Percentiles rank a stretch among this genome's conserved stretches.
phyloP scores from a whole-genome alignment of 1,140 invertebrate species.

The Lepidurus apus region DNA sequence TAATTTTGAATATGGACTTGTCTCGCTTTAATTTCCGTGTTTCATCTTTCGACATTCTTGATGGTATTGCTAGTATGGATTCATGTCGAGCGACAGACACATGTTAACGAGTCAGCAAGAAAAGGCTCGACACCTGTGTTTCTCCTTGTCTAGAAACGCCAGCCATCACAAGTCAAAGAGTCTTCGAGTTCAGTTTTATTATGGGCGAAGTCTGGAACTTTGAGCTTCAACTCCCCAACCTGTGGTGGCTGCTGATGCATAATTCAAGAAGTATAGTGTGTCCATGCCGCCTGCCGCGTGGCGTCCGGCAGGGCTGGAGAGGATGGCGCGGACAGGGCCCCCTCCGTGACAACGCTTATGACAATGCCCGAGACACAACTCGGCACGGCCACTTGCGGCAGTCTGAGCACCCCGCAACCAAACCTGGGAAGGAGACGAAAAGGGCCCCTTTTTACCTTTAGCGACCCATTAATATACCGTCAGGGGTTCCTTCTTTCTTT shows the following conservation, averaged over 20 bases:
- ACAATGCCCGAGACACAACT: constrained; percentile 14
- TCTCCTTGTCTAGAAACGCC: neutral
- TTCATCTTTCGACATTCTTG: too few species aligned
- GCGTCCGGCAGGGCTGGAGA: constrained; percentile 4
- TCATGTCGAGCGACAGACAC: too few species aligned
- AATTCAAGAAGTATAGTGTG: neutral
- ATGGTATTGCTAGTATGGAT: too few species aligned
- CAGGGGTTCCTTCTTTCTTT: neutral
- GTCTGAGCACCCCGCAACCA: neutral
- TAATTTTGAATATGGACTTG: too few species aligned
- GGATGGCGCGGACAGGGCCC: constrained; percentile 16
- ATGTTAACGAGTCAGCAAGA: neutral
- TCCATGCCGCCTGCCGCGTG: constrained; percentile 16
- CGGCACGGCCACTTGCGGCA: constrained; percentile 10
- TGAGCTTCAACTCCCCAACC: neutral
- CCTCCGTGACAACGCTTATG: constrained; percentile 20
- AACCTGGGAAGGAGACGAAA: neutral
- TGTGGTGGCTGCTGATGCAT: constrained; percentile 16
- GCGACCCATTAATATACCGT: constrained; percentile 13
- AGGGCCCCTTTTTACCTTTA: constrained; percentile 10
- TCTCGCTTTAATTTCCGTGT: too few species aligned
- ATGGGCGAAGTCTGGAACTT: neutral
- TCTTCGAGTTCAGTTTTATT: neutral
- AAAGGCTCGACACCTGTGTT: neutral
- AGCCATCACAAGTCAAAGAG: neutral